phyloP scores from a whole-genome alignment of 2,888 invertebrate species.

The Platypus cylindrus region DNA sequence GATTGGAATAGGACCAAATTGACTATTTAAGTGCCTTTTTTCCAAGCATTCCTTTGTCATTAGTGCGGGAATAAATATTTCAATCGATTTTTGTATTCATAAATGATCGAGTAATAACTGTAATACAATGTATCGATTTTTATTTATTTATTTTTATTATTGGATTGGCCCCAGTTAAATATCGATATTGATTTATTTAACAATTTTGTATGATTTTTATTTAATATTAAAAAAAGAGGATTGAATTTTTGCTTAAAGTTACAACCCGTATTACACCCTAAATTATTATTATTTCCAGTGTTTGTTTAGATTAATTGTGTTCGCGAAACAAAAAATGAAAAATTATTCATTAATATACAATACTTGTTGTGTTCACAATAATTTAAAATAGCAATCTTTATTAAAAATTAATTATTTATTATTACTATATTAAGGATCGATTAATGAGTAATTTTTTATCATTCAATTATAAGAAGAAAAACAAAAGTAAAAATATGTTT shows the following conservation, averaged over 20 bases:
- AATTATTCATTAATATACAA: background rate
- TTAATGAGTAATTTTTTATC: conserved; percentile 6
- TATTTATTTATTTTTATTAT: background rate
- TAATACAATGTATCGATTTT: background rate
- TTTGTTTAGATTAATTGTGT: conserved; percentile 11
- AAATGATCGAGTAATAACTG: conserved; percentile 1
- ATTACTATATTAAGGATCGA: too few relatives aligned
- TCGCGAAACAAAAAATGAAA: background rate
- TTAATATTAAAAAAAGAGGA: conserved; percentile 4
- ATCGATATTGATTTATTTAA: background rate
- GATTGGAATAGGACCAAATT: conserved; percentile 11
- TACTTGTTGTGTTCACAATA: background rate
- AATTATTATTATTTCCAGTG: conserved; percentile 8
- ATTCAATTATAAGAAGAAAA: conserved; percentile 1
- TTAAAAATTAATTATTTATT: too few relatives aligned
- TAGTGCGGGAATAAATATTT: conserved; percentile 1
- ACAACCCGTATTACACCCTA: conserved; percentile 15
- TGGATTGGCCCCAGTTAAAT: conserved; percentile 1
- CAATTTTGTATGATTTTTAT: background rate
- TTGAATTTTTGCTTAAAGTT: conserved; percentile 2
- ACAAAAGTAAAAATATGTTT: conserved; percentile 7
- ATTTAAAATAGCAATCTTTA: too few relatives aligned
- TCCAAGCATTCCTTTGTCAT: conserved; percentile 2
- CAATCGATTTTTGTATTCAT: background rate
- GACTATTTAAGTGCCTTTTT: conserved; percentile 20